These are phyloP conservation scores for Atrichornis clamosus DNA, from an alignment of 2,113 vertebrate species.

Conservation along the genomic window DNA sequence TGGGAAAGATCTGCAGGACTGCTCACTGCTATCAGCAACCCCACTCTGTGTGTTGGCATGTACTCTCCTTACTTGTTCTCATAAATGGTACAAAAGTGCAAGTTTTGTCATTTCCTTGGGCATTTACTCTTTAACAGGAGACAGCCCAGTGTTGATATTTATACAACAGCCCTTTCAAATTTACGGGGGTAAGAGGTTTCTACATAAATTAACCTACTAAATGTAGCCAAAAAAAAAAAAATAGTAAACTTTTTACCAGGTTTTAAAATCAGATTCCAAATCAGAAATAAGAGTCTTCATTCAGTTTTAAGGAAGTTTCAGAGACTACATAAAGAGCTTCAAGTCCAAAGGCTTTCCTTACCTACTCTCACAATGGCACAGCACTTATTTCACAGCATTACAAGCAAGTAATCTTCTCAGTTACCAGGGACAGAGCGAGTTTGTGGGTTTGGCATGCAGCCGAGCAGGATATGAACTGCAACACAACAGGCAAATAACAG, in stretches of 20 bases:
- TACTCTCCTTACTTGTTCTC: background rate
- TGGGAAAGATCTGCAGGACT: background rate
- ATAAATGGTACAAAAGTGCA: background rate
- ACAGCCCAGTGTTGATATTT: background rate
- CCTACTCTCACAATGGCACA: background rate
- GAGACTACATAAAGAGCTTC: background rate
- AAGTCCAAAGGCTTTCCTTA: background rate
- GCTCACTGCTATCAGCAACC: background rate
- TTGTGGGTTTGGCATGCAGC: conserved; percentile 10
- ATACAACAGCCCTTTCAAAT: background rate
- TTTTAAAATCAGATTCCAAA: background rate
- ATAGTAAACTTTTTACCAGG: background rate
- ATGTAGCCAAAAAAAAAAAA: background rate
- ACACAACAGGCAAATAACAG: conserved; percentile 10
- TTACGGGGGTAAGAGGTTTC: background rate
- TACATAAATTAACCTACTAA: background rate
- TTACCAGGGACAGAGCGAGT: background rate
- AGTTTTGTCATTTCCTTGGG: background rate
- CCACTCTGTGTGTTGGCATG: background rate
- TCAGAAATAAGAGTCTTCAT: background rate
- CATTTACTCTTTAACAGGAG: background rate
- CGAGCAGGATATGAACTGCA: background rate
- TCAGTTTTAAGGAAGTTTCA: background rate
- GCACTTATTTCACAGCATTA: background rate
- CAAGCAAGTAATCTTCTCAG: background rate